Base-by-base conservation (phyloP, 2,888 invertebrate species). In the Tetramorium bicarinatum region DNA sequence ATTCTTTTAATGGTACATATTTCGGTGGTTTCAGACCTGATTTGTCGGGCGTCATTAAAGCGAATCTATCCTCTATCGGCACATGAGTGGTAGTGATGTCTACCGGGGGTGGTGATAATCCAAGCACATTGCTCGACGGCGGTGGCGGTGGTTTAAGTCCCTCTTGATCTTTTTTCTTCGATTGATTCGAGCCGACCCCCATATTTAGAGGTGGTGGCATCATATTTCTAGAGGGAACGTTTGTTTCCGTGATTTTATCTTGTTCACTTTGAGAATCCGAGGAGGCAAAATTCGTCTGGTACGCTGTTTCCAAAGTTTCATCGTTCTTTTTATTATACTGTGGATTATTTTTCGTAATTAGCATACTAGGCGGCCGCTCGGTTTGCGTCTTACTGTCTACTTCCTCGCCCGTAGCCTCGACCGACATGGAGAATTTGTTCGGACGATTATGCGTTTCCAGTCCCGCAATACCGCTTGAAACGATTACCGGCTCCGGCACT, bases 91-190 rank as follows among this genome's bases (percentile, higher is more conserved):
- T 93, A 0, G 93, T 94, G 9, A 93, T 92, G 3, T 92, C 92
- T 1, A 94, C 89, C 0, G 94, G 94, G 3, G 95, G 95, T 47
- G 95, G 95, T 4, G 94, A 94, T 47, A 95, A 85, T 9, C 95
- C 95, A 47, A 95, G 89, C 15, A 95, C 95, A 3, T 93, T 92
- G 6, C 92, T 91, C 0, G 93, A 91, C 4, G 90, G 90, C 21
- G 89, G 87, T 4, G 94, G 93, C 21, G 94, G 94, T 54, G 94
- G 94, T 75, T 93, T 93, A 9, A 95, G 82, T 18, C 90, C 93
- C 59, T 91, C 91, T 13, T 92, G 91, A 11, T 88, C 88, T 18
- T 88, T 84, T 15, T 93, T 92, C 13, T 90, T 88, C 1, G 82
- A 80, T 29, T 89, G 90, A 41, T 90, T 89, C 13, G 76, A 80